Evolutionary conservation across 1,140 invertebrate genomes (phyloP), one percentile per base, ranked within the genome.

Genomic region (Thaumetopoea pityocampa): DNA sequence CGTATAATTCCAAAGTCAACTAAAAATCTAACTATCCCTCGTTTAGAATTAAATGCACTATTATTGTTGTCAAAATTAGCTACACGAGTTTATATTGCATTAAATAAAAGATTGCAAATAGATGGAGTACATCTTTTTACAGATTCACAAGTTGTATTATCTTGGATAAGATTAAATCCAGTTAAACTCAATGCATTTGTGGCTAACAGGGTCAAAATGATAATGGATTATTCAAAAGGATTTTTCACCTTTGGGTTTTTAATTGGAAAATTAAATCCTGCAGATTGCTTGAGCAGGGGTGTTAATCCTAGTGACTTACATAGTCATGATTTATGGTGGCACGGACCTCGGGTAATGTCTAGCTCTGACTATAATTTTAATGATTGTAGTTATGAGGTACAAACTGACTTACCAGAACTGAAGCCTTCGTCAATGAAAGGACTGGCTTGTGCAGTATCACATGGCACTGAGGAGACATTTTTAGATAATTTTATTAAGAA

Each of bases 261-360:
- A 4, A 23, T 9, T 1, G 36, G 45, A 5, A 8, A 5, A 0
- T 10, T 43, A 8, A 54, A 59, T 12, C 46, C 51, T 10, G 51
- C 55, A 5, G 51, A 59, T 28, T 37, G 14, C 16, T 20, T 49
- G 1, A 42, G 45, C 17, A 23, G 51, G 33, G 41, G 50, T 0
- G 10, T 37, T 1, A 27, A 4, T 4, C 47, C 47, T 4, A n/a
- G 19, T 6, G 34, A 51, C 5, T 18, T 51, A 11, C 11, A 35
- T 4, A 1, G 12, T 5, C 7, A 41, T 14, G 10, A 14, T 6
- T 26, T 51, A 7, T 51, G 41, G 49, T 50, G 47, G 47, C n/a
- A n/a, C n/a, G n/a, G n/a, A n/a, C n/a, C n/a, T n/a, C n/a, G n/a
- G n/a, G n/a, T n/a, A n/a, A n/a, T n/a, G n/a, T n/a, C n/a, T n/a